Evolutionary conservation across 2,888 invertebrate species (phyloP).

Genomic region (Keiferia lycopersicella): DNA sequence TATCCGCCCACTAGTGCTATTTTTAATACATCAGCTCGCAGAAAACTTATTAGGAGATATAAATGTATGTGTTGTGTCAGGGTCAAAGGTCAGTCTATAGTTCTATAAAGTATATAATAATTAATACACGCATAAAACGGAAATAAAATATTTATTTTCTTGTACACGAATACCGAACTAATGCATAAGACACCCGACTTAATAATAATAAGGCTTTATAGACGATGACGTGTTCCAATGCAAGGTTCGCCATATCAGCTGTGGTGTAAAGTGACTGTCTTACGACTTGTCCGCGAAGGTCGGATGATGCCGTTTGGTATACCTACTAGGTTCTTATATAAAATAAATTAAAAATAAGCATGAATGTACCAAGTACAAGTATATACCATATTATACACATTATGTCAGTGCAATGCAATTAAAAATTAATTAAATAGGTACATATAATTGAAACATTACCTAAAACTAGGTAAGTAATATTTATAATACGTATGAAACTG

Average conservation of each 20-base stretch:
- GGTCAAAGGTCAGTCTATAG: neutral
- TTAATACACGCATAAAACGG: neutral
- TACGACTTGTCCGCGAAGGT: conserved; percentile 28
- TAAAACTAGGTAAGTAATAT: neutral
- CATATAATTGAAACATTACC: too few relatives aligned
- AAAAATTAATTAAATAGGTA: too few relatives aligned
- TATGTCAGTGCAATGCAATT: too few relatives aligned
- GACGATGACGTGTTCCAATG: neutral
- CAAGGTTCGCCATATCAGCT: conserved; percentile 22
- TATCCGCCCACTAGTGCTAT: conserved; percentile 1
- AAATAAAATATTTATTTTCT: neutral
- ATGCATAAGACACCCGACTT: neutral
- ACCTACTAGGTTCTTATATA: neutral
- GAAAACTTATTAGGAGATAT: neutral
- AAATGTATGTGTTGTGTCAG: neutral
- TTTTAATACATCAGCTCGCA: conserved; percentile 4
- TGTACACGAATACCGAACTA: neutral
- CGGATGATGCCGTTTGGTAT: conserved; percentile 16
- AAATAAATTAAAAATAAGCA: too few relatives aligned
- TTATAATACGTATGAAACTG: neutral
- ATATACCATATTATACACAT: too few relatives aligned
- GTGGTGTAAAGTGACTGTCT: conserved; percentile 25
- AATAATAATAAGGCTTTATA: neutral
- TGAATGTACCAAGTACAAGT: too few relatives aligned
- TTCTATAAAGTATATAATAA: neutral